Evolutionary conservation across 2,888 invertebrate species (phyloP).

Genomic region (Neoascia interrupta): DNA sequence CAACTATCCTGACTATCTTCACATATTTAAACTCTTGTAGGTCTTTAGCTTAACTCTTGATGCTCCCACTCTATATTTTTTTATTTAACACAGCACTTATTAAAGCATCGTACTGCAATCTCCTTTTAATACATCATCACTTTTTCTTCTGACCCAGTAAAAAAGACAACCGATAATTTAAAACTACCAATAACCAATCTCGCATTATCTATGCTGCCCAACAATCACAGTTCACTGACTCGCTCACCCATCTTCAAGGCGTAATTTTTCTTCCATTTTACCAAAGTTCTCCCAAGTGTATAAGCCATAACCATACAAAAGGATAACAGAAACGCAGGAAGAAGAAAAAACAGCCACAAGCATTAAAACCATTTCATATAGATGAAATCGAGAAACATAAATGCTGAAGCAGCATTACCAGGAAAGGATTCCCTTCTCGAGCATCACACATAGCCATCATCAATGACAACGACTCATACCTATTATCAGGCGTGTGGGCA

Average conservation of each 20-base stretch:
- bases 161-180: too few relatives aligned
- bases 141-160: too few relatives aligned
- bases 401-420: slow-evolving; percentile 54
- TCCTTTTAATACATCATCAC: too few relatives aligned
- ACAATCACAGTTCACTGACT: slow-evolving; percentile 44
- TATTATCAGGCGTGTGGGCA: slow-evolving; percentile 25
- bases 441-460: slow-evolving; percentile 14
- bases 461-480: slow-evolving; percentile 38
- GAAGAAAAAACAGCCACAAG: slow-evolving; percentile 35
- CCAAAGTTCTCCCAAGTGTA: neutral
- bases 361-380: slow-evolving; percentile 49
- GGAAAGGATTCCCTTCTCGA: slow-evolving; percentile 51
- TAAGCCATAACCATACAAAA: neutral
- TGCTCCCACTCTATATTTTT: too few relatives aligned
- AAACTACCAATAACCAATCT: slow-evolving; percentile 16
- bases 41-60: too few relatives aligned
- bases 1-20: too few relatives aligned
- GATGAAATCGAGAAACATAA: slow-evolving; percentile 56
- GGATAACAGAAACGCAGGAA: too few relatives aligned
- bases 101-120: neutral
- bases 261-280: slow-evolving; percentile 25
- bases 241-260: neutral
- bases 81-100: too few relatives aligned
- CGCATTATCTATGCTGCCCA: slow-evolving; percentile 19
- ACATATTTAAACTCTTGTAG: too few relatives aligned